These are phyloP conservation scores for Hesperophylax magnus DNA, from an alignment of 1,140 invertebrate species.

Conservation along the genomic window DNA sequence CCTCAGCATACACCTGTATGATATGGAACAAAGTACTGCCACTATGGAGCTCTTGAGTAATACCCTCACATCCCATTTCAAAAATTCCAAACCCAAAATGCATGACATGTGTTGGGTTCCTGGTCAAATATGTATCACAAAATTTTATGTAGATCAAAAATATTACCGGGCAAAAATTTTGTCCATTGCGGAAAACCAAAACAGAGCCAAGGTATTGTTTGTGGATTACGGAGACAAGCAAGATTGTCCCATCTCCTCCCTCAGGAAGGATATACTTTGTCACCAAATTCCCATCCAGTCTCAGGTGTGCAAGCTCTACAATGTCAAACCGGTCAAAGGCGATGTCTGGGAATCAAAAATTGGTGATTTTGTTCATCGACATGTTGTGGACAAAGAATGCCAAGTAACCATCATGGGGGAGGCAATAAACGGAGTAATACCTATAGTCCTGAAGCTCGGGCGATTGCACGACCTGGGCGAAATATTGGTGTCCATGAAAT, in stretches of 20 bases:
- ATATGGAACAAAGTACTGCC: slow-evolving; percentile 61
- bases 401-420: slow-evolving; percentile 25
- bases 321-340: slow-evolving; percentile 64
- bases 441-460: slow-evolving; percentile 41
- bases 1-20: slow-evolving; percentile 71
- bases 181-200: slow-evolving; percentile 61
- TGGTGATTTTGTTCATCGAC: slow-evolving; percentile 46
- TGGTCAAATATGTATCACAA: slow-evolving; percentile 76
- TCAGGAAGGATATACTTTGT: slow-evolving; percentile 74
- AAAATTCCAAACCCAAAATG: slow-evolving; percentile 64
- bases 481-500: slow-evolving; percentile 32
- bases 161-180: slow-evolving; percentile 76
- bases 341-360: slow-evolving; percentile 59
- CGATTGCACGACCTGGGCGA: slow-evolving; percentile 32
- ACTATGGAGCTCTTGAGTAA: slow-evolving; percentile 69
- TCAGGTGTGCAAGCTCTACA: slow-evolving; percentile 65
- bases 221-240: slow-evolving; percentile 78
- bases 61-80: slow-evolving; percentile 69
- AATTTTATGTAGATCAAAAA: slow-evolving; percentile 73
- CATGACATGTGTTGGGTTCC: slow-evolving; percentile 68
- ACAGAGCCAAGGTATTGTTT: slow-evolving; percentile 70
- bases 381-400: slow-evolving; percentile 47
- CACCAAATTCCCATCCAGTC: slow-evolving; percentile 73
- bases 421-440: slow-evolving; percentile 33
- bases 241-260: slow-evolving; percentile 65